These are phyloP conservation scores for Camelus dromedarius DNA, from an alignment of 2,113 vertebrate species.

Conservation along the genomic window DNA sequence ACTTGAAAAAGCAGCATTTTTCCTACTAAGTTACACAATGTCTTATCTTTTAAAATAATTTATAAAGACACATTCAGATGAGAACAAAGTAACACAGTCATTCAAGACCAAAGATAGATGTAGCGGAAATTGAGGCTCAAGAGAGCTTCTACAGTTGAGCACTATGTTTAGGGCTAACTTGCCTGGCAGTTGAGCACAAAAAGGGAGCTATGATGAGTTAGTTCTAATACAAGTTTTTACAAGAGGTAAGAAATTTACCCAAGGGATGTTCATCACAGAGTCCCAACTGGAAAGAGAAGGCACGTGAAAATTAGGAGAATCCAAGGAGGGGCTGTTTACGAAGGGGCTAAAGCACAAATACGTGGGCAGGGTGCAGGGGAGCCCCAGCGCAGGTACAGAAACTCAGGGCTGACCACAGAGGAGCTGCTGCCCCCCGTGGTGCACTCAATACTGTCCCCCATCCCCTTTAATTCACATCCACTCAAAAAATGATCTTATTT, in stretches of 20 bases:
- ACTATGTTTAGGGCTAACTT: neutral
- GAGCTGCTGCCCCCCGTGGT: neutral
- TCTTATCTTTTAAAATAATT: conserved; percentile 61
- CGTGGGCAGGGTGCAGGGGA: no score
- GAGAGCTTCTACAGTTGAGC: neutral
- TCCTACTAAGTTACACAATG: conserved; percentile 61
- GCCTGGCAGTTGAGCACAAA: neutral
- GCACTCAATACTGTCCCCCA: accelerated
- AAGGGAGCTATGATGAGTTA: neutral
- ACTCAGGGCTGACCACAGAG: neutral
- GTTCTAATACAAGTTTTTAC: neutral
- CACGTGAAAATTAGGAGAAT: neutral
- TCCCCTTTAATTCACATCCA: neutral
- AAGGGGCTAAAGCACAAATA: neutral
- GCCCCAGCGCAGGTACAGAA: accelerated
- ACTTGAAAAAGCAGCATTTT: conserved; percentile 21
- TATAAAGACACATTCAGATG: conserved; percentile 65
- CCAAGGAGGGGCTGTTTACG: neutral
- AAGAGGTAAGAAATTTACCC: neutral
- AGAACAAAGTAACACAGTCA: conserved; percentile 44
- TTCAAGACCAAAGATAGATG: conserved; percentile 30
- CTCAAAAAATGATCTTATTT: neutral
- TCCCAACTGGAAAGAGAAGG: neutral
- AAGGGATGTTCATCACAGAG: neutral
- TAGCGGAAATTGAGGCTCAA: neutral